Evolutionary conservation across 2,113 vertebrate genomes (phyloP).

Genomic region (Tinamus guttatus): DNA sequence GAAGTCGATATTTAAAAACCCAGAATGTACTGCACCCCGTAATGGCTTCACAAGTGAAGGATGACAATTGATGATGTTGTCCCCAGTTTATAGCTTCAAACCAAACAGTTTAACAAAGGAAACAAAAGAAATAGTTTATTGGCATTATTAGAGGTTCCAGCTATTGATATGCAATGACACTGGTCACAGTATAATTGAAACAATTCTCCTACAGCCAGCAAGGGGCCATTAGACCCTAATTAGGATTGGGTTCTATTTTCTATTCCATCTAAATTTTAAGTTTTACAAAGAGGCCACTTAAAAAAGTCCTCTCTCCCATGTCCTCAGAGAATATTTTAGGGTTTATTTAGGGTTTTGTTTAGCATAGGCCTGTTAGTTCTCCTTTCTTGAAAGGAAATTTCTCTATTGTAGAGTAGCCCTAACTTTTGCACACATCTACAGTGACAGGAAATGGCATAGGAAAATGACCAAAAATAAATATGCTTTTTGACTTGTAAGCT

Average conservation of each 20-base stretch:
- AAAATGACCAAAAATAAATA: constrained; percentile 66
- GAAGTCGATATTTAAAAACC: neutral
- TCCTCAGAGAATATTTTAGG: constrained; percentile 39
- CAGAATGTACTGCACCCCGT: neutral
- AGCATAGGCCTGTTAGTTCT: constrained; percentile 3
- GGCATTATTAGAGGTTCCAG: constrained; percentile 31
- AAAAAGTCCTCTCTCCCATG: neutral
- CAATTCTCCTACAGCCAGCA: neutral
- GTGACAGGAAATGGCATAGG: constrained; percentile 18
- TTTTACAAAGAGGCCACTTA: constrained; percentile 31
- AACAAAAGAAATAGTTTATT: constrained; percentile 48
- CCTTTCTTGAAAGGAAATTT: constrained; percentile 61
- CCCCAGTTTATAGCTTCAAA: constrained; percentile 47
- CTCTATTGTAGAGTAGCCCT: neutral
- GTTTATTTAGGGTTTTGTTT: neutral
- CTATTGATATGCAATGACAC: constrained; percentile 45
- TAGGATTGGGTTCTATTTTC: constrained; percentile 52
- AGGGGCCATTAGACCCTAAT: constrained; percentile 39
- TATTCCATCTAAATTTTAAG: constrained; percentile 44
- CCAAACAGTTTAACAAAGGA: constrained; percentile 52
- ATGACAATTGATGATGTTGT: neutral
- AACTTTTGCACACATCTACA: neutral
- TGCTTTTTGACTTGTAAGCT: constrained; percentile 21
- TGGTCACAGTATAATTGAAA: constrained; percentile 35
- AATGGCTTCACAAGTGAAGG: neutral